Evolutionary conservation across 2,797 vertebrate species (phyloP).

Genomic region (Sebastiscus albofasciatus): DNA sequence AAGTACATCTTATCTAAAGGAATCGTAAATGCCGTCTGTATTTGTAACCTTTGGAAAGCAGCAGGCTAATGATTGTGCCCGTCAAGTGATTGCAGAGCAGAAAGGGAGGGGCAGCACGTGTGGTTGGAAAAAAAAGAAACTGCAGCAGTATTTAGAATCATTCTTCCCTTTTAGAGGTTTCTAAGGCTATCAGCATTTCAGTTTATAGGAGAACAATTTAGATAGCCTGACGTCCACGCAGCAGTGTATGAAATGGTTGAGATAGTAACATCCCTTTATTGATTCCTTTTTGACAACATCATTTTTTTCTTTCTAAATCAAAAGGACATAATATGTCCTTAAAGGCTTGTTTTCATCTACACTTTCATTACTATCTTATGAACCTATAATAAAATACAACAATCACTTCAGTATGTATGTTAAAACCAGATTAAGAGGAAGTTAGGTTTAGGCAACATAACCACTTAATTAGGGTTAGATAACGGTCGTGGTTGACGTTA

Average conservation of each 20-base stretch:
- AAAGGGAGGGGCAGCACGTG: constrained; percentile 26
- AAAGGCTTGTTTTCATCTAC: neutral
- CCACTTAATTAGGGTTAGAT: too few species aligned
- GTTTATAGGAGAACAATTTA: neutral
- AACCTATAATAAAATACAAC: neutral
- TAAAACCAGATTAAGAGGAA: neutral
- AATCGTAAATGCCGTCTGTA: constrained; percentile 50
- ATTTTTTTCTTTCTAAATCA: neutral
- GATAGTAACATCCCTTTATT: neutral
- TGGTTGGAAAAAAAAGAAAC: neutral
- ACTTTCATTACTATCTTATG: neutral
- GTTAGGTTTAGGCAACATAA: too few species aligned
- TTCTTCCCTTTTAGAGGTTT: constrained; percentile 5
- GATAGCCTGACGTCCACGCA: neutral
- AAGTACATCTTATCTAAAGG: constrained; percentile 60
- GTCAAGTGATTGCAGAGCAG: constrained; percentile 36
- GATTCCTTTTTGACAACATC: neutral
- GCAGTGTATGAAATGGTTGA: neutral
- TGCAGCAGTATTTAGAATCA: neutral
- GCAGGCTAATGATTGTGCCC: constrained; percentile 31
- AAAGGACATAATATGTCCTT: neutral
- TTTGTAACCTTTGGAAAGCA: constrained; percentile 74
- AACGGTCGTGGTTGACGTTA: too few species aligned
- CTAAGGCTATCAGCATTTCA: neutral
- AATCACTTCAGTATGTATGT: neutral